Evolutionary conservation across 2,797 vertebrate species (phyloP).

Genomic region (Tarsius wallacei): DNA sequence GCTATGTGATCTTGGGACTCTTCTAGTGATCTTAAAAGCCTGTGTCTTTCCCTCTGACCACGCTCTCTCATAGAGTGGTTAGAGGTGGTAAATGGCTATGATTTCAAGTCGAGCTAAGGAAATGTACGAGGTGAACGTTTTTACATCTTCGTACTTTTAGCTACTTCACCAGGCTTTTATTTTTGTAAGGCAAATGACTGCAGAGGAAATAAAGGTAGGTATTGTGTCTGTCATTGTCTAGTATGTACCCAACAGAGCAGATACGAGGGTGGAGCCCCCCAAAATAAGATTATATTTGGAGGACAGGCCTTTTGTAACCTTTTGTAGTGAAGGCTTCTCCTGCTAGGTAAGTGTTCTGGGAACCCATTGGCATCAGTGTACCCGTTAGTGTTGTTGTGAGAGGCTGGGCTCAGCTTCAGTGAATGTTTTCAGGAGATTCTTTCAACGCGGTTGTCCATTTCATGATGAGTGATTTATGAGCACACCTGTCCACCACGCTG

Average conservation of each 20-base stretch:
- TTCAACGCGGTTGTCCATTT: no score
- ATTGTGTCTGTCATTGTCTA: neutral
- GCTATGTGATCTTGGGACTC: neutral
- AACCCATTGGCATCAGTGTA: no score
- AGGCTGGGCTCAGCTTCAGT: no score
- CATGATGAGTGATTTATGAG: no score
- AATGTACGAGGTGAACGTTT: neutral
- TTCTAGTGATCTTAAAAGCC: neutral
- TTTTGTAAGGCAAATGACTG: neutral
- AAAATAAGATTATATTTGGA: no score
- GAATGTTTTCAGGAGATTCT: no score
- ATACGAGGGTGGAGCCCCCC: no score
- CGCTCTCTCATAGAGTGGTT: neutral
- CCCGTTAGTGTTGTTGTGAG: no score
- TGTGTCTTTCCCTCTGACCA: neutral
- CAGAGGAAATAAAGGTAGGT: neutral
- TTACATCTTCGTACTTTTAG: neutral
- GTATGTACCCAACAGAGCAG: neutral
- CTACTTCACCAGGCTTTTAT: neutral
- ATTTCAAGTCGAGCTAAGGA: neutral
- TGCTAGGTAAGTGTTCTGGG: no score
- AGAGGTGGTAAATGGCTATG: neutral
- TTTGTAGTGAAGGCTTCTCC: no score
- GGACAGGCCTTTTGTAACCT: no score
- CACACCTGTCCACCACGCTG: no score